phyloP scores from a whole-genome alignment of 1,140 invertebrate genomes.

The Proales similis region DNA sequence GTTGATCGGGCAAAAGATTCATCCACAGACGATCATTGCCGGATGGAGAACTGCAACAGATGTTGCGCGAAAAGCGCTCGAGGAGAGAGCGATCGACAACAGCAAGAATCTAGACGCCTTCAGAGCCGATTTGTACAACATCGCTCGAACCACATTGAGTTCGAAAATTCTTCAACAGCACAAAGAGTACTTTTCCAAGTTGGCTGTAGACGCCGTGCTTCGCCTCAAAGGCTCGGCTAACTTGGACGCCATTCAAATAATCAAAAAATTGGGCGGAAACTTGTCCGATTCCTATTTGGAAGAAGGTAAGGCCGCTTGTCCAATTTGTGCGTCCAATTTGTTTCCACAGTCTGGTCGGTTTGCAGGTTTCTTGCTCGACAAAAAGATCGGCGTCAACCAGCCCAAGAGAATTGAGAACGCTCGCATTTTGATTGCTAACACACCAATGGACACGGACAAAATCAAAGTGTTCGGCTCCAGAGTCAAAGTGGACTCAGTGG shows the following conservation, averaged over 20 bases:
- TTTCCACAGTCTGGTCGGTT: not conserved
- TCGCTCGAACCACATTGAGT: conserved; percentile 90
- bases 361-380: conserved; percentile 91
- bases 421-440: conserved; percentile 97
- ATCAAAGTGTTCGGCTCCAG: conserved; percentile 96
- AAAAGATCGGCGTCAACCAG: conserved; percentile 83
- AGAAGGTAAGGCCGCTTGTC: conserved; percentile 71
- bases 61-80: conserved; percentile 73
- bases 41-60: conserved; percentile 83
- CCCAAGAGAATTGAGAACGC: conserved; percentile 83
- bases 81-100: conserved; percentile 69
- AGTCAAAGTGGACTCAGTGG: conserved; percentile 91
- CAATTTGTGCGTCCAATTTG: not conserved
- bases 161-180: conserved; percentile 97
- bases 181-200: conserved; percentile 88
- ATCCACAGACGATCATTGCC: conserved; percentile 92
- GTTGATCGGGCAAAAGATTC: conserved; percentile 83
- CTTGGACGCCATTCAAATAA: conserved; percentile 90
- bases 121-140: conserved; percentile 82
- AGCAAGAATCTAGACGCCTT: conserved; percentile 69
- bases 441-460: conserved; percentile 99
- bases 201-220: conserved; percentile 89
- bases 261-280: conserved; percentile 86
- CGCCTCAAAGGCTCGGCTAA: conserved; percentile 76
- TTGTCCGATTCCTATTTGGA: conserved; percentile 92